These are phyloP conservation scores for Carpatolechia fugitivella DNA, from an alignment of 2,888 invertebrate genomes.

Conservation along the genomic window DNA sequence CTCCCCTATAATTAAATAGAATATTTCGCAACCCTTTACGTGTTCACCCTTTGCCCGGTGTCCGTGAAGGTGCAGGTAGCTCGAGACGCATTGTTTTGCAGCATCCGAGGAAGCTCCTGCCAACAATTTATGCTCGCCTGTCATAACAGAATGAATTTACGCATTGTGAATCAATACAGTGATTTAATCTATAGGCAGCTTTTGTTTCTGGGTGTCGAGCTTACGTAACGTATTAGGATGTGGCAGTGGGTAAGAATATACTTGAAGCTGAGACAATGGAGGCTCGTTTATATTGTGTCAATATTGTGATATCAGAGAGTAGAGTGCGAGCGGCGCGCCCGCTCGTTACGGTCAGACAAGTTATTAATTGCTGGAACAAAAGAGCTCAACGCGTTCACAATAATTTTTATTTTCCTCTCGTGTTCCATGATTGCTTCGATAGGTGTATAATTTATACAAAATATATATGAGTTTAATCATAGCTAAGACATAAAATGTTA, in stretches of 20 bases:
- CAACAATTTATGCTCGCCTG: conserved; percentile 75
- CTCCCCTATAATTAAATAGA: conserved; percentile 60
- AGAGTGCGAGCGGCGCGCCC: conserved; percentile 2
- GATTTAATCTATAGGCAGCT: conserved; percentile 67
- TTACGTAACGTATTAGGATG: conserved; percentile 67
- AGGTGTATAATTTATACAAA: no score
- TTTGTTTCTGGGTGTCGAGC: conserved; percentile 74
- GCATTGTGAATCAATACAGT: conserved; percentile 76
- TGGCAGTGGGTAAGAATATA: conserved; percentile 55
- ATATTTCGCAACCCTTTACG: conserved; percentile 59
- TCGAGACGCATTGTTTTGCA: conserved; percentile 69
- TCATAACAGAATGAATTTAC: conserved; percentile 77
- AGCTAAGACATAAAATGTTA: no score
- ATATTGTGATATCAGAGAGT: conserved; percentile 36
- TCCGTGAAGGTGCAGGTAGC: conserved; percentile 66
- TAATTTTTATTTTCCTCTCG: background rate
- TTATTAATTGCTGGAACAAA: conserved; percentile 21
- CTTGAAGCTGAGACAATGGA: conserved; percentile 56
- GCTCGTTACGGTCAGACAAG: conserved; percentile 13
- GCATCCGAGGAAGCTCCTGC: conserved; percentile 73
- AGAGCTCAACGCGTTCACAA: conserved; percentile 24
- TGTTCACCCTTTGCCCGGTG: conserved; percentile 63
- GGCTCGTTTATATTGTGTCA: conserved; percentile 49
- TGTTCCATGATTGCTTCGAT: background rate
- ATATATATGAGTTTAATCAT: no score